phyloP scores from a whole-genome alignment of 2,888 invertebrate species.

The Epinotia nisella region DNA sequence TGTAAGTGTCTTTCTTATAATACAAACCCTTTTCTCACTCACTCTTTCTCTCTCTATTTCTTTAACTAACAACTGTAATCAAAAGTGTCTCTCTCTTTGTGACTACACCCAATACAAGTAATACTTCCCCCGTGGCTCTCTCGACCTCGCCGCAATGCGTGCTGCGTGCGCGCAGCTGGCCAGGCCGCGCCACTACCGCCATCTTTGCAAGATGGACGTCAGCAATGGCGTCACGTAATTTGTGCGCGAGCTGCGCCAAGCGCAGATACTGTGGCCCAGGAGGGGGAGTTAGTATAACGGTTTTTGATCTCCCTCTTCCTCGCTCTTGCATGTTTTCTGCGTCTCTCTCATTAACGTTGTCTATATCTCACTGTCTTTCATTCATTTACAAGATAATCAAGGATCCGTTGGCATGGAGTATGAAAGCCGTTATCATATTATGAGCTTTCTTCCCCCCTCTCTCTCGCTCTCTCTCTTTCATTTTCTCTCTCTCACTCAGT shows the following conservation, averaged over 20 bases:
- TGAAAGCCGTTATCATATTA: no score
- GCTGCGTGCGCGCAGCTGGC: slow-evolving; percentile 87
- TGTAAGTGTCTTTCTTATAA: neutral
- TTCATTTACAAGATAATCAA: no score
- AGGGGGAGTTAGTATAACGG: slow-evolving; percentile 61
- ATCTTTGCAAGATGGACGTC: slow-evolving; percentile 99
- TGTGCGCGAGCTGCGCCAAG: slow-evolving; percentile 86
- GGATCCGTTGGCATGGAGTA: no score
- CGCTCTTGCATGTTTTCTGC: no score
- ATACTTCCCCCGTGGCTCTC: slow-evolving; percentile 92
- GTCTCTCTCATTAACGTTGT: no score
- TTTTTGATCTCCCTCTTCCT: no score
- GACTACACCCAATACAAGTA: slow-evolving; percentile 95
- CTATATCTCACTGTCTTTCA: no score
- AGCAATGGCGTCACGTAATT: slow-evolving; percentile 95
- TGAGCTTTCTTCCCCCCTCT: no score
- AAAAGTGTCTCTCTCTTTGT: neutral
- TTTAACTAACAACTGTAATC: neutral
- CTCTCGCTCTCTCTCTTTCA: neutral
- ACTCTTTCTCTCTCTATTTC: neutral
- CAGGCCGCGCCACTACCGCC: slow-evolving; percentile 96
- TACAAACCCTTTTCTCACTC: neutral
- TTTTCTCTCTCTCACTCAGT: neutral
- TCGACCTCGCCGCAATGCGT: slow-evolving; percentile 91
- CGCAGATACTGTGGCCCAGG: slow-evolving; percentile 73